A percentile compares a stretch with the other conserved stretches of the same genome.
These are phyloP conservation scores for Rhabdornis inornatus DNA, from an alignment of 2,113 vertebrate genomes.

Conservation along the genomic window DNA sequence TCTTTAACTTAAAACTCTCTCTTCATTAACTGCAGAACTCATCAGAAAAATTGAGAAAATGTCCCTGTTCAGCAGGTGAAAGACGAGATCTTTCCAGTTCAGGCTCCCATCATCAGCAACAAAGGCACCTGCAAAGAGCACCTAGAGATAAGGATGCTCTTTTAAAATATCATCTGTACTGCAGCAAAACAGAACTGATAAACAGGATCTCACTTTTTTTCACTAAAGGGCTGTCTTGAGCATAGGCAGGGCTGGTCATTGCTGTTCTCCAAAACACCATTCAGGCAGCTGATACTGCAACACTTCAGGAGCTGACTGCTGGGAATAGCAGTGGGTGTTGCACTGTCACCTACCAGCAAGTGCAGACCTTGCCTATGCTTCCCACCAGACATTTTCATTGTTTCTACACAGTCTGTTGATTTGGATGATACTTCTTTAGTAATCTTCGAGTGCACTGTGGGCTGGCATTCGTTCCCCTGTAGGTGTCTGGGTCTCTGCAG, in stretches of 20 bases:
- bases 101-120: not conserved
- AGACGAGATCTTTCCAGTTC: not conserved
- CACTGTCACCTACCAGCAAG: not conserved
- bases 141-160: not conserved
- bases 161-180: not conserved
- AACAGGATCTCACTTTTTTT: not conserved
- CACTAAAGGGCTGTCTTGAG: not conserved
- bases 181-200: not conserved
- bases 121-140: not conserved
- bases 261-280: rapidly evolving
- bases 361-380: not conserved
- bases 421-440: not conserved
- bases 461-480: rapidly evolving
- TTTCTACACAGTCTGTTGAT: not conserved
- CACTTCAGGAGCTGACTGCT: not conserved
- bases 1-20: not conserved
- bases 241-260: not conserved
- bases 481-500: not conserved
- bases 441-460: not conserved
- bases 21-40: not conserved
- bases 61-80: not conserved
- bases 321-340: not conserved
- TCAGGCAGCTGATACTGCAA: not conserved
- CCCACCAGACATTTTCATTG: not conserved
- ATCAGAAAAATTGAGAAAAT: not conserved